Conservation (phyloP, 2,888 invertebrate species). For the Melikaiella ostensackeni region DNA sequence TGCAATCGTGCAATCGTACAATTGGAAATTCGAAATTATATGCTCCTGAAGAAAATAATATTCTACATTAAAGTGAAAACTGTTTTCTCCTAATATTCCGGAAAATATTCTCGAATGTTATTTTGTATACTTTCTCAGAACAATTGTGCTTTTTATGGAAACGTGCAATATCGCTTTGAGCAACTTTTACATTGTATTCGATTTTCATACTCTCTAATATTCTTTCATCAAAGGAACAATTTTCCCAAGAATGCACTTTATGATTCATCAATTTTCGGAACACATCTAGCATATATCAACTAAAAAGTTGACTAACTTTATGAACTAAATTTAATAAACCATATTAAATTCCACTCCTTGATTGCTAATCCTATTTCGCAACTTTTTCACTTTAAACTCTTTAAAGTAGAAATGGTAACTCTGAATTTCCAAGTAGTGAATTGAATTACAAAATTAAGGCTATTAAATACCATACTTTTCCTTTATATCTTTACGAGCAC, state of each 20-base stretch:
- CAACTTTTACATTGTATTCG: too few species aligned
- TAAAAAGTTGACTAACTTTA: background rate
- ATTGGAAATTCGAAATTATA: background rate
- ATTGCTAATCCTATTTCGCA: background rate
- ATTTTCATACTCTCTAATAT: background rate
- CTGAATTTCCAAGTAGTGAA: background rate
- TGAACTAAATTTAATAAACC: background rate
- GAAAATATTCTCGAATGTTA: too few species aligned
- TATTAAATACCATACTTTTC: constrained; percentile 19
- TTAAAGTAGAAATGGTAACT: background rate
- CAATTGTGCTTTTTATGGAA: too few species aligned
- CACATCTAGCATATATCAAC: background rate
- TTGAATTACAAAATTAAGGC: constrained; percentile 22
- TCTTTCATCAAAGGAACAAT: background rate
- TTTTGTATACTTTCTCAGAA: too few species aligned
- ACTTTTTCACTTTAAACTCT: background rate
- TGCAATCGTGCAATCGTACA: background rate
- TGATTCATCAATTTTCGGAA: background rate
- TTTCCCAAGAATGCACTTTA: background rate
- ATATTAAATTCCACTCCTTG: background rate
- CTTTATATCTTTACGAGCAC: constrained; percentile 6
- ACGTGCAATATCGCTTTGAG: too few species aligned
- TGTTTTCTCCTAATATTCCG: too few species aligned
- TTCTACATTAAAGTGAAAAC: too few species aligned
- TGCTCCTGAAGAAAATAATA: background rate